Conservation (phyloP, 2,113 vertebrate species). For the Gadus macrocephalus region DNA sequence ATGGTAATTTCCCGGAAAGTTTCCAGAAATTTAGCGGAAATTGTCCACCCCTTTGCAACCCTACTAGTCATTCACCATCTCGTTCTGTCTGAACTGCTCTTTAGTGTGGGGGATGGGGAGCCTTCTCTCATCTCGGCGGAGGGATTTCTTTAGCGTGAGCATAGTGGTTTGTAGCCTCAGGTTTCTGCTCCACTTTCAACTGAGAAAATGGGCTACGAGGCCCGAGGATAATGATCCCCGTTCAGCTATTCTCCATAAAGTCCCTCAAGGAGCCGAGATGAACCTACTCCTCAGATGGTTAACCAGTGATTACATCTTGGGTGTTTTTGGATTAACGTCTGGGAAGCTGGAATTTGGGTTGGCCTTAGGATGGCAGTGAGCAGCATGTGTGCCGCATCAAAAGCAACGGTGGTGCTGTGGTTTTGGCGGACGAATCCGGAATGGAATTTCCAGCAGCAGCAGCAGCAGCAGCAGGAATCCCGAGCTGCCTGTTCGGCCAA, state of each 20-base stretch:
- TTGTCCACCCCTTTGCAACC: too few relatives aligned
- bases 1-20: too few relatives aligned
- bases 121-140: slow-evolving; percentile 14
- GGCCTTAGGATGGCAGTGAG: background rate
- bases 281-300: slow-evolving; percentile 16
- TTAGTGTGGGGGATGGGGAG: slow-evolving; percentile 14
- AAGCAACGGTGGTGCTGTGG: background rate
- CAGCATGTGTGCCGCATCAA: background rate
- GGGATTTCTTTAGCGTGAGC: slow-evolving; percentile 42
- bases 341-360: background rate
- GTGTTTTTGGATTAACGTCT: background rate
- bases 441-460: background rate
- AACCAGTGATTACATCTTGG: background rate
- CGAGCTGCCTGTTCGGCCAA: background rate
- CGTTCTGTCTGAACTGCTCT: background rate
- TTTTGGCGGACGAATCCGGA: background rate
- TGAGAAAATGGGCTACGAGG: slow-evolving; percentile 52
- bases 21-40: too few relatives aligned
- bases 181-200: slow-evolving; percentile 58
- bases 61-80: too few relatives aligned
- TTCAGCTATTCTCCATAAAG: slow-evolving; percentile 37
- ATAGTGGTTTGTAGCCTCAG: slow-evolving; percentile 48
- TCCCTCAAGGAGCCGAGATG: slow-evolving; percentile 24
- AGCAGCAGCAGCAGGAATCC: background rate
- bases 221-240: slow-evolving; percentile 45